Evolutionary conservation across 2,888 invertebrate species (phyloP).

Genomic region (Cryptops parisi): DNA sequence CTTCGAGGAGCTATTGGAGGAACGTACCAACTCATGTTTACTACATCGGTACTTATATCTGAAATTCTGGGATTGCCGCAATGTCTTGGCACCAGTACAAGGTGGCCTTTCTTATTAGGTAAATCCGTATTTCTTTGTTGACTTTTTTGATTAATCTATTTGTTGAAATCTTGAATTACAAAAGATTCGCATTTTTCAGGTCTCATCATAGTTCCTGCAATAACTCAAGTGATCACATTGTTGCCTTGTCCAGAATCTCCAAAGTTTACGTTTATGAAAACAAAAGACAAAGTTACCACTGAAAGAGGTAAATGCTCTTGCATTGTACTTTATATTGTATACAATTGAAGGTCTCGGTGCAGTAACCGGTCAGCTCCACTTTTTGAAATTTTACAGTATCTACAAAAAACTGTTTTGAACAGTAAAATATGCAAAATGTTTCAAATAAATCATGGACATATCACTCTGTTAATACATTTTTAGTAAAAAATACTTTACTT

Average conservation of each 20-base stretch:
- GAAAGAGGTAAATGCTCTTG: conserved; percentile 50
- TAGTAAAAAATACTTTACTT: too few relatives aligned
- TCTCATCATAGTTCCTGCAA: conserved; percentile 53
- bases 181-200: conserved; percentile 7
- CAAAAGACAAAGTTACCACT: conserved; percentile 54
- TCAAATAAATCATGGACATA: too few relatives aligned
- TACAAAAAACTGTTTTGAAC: too few relatives aligned
- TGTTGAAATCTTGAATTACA: not conserved
- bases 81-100: conserved; percentile 47
- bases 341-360: too few relatives aligned
- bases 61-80: conserved; percentile 57
- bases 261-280: conserved; percentile 52
- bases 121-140: not conserved
- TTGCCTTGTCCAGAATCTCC: conserved; percentile 77
- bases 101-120: conserved; percentile 58
- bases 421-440: too few relatives aligned
- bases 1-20: conserved; percentile 74
- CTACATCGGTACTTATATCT: conserved; percentile 58
- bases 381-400: too few relatives aligned
- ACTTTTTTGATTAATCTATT: too few relatives aligned
- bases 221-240: conserved; percentile 51
- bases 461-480: too few relatives aligned
- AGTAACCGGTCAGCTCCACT: too few relatives aligned
- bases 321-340: too few relatives aligned
- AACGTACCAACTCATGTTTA: conserved; percentile 75